Base-by-base conservation (phyloP, 2,113 vertebrate species). In the Daubentonia madagascariensis region DNA sequence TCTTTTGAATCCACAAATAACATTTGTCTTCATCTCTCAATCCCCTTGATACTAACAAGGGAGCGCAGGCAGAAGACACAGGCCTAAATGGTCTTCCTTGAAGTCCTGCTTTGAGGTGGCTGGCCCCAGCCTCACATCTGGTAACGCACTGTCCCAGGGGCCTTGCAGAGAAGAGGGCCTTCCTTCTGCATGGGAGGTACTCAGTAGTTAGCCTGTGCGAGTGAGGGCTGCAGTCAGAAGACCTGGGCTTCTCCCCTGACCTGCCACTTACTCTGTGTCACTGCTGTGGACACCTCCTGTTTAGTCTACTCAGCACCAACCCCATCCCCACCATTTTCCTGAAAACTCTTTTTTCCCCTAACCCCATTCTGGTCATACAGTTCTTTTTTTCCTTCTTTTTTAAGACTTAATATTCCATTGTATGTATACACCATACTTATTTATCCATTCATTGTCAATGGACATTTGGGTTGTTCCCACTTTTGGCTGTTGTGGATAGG, bases 381-480 rank as follows among this genome's bases (percentile, higher is more conserved):
- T 22, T 57, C 20, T 22, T 57, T 22, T 57, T 8, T 57, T 20
- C 22, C 6, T 54, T 54, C 52, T 13, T 73, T 32, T 22, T 11
- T 18, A 35, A 32, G 45, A 81, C 65, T 30, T 13, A 3, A 12
- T 7, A 54, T 37, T 13, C 78, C n/a, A 9, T 12, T 6, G 20
- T 2, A 9, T 4, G 17, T 4, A n/a, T 17, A 32, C 0, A 35
- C 18, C 25, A 25, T 52, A 88, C 1, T 3, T 40, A 8, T 14
- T 40, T 4, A 65, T 5, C 20, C 5, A 8, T 6, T 17, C 48
- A 18, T 0, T 1, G 20, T 2, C 10, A 13, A 20, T 1, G 3
- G 63, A 6, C 6, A 25, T 3, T 10, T 32, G 0, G 45, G 37
- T 8, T 9, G 40, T 32, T 14, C 37, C 35, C 6, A 1, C 35